Percentiles rank a stretch among this genome's conserved stretches.
Evolutionary conservation across 1,140 invertebrate species (phyloP).

Genomic region (Heliconius hermathena): DNA sequence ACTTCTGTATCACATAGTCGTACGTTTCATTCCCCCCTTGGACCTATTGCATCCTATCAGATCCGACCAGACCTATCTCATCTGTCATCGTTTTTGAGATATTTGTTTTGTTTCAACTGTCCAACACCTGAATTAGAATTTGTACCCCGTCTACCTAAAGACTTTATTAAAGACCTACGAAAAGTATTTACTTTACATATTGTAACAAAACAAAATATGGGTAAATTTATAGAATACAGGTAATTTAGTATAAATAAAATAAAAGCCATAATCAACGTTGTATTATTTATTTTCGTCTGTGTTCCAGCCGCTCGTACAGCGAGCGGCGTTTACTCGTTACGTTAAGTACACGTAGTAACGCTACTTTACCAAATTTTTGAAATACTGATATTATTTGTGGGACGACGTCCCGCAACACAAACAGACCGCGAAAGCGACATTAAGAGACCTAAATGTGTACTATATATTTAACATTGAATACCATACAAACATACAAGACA

Average conservation of each 20-base stretch:
- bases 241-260: not conserved
- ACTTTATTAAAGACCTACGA: no score
- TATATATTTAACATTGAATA: conserved; percentile 52
- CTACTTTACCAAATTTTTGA: conserved; percentile 78
- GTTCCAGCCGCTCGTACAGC: conserved; percentile 73
- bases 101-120: no score
- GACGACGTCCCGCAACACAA: conserved; percentile 70
- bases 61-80: no score
- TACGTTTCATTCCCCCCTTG: no score
- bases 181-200: no score
- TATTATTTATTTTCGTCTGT: conserved; percentile 80
- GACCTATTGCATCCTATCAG: no score
- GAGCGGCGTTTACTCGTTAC: conserved; percentile 64
- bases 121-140: no score
- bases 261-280: conserved; percentile 68
- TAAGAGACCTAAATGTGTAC: conserved; percentile 53
- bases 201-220: no score
- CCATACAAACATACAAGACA: conserved; percentile 51
- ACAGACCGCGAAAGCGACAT: conserved; percentile 59
- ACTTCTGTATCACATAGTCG: no score
- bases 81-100: no score
- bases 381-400: conserved; percentile 78
- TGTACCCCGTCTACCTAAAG: no score
- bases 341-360: conserved; percentile 76
- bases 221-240: not conserved